Base-by-base conservation (phyloP, 2,797 vertebrate species). In the Craterocephalus amniculus region DNA sequence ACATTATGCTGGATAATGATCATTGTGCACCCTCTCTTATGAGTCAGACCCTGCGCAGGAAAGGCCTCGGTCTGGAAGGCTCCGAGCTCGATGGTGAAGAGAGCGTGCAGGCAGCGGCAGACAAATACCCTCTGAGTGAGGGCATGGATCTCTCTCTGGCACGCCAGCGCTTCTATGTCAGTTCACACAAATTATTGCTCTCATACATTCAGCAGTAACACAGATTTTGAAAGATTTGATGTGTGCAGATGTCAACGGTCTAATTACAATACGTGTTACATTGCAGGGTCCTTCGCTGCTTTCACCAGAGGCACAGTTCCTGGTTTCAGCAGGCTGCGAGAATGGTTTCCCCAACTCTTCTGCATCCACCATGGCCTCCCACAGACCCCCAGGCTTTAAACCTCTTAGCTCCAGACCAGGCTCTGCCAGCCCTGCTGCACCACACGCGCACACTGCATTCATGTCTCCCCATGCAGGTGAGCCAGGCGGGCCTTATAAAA, bases 41-140 rank as follows among this genome's bases (percentile, higher is more conserved):
- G 36, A 52, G 55, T 74, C 84, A 99, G 97, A 98, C 97, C 0
- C 92, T 99, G 86, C 96, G 96, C 67, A 95, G 96, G 85, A 98
- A 97, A 80, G 97, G 97, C 6, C 67, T 97, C 52, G 96, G 95
- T 1, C 83, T 97, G 6, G 96, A 97, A 0, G 80, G 88, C 70
- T 83, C 94, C 0, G 97, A 97, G 80, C 63, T 96, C 43, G 96
- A 98, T 75, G 85, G 91, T 1, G 96, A 97, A 0, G 96, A 96
- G 49, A 84, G 87, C 34, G 89, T 91, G 29, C 90, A 94, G 1
- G 87, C 87, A 65, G 83, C 83, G 0, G 49, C 86, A 4, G 95
- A 96, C 36, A 96, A 95, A 80, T 93, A 88, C 6, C 90, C 92
- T 73, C 63, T 91, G 58, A 90, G 87, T 0, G 96, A 97, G 3